A percentile compares a stretch with the other conserved stretches of the same genome.
Conservation (phyloP, 2,888 invertebrate genomes). For the Drosophila rubida region DNA sequence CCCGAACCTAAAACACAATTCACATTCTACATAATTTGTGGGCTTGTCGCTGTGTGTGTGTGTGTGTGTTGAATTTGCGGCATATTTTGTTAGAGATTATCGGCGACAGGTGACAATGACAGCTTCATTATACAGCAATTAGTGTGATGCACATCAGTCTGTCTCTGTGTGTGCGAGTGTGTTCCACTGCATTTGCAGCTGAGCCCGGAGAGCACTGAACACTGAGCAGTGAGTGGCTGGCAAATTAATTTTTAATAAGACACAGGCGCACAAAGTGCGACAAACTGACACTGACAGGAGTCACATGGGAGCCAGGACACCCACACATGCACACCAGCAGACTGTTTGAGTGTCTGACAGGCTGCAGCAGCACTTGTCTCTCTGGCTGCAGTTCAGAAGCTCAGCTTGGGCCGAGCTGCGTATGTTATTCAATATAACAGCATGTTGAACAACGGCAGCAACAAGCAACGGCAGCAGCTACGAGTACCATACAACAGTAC, state of each 20-base stretch:
- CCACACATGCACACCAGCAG: conserved; percentile 38
- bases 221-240: conserved; percentile 32
- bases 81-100: conserved; percentile 70
- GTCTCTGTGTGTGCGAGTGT: conserved; percentile 17
- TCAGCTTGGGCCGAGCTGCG: conserved; percentile 59
- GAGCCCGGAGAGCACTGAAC: conserved; percentile 29
- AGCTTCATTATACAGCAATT: conserved; percentile 82
- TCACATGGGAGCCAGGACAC: conserved; percentile 55
- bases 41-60: neutral
- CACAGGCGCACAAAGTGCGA: conserved; percentile 40
- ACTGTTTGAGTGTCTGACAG: conserved; percentile 55
- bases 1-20: conserved; percentile 4
- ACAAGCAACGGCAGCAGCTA: conserved; percentile 66
- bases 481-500: too few relatives aligned
- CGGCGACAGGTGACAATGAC: conserved; percentile 83
- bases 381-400: conserved; percentile 44
- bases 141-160: conserved; percentile 45
- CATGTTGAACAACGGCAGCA: conserved; percentile 74
- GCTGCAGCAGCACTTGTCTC: conserved; percentile 66
- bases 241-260: conserved; percentile 77
- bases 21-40: neutral
- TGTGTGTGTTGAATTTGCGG: conserved; percentile 18
- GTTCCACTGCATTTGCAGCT: neutral
- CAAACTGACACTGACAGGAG: conserved; percentile 77
- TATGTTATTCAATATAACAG: conserved; percentile 77